Base-by-base conservation (phyloP, 2,797 vertebrate species). In the Melanotaenia maccullochi region DNA sequence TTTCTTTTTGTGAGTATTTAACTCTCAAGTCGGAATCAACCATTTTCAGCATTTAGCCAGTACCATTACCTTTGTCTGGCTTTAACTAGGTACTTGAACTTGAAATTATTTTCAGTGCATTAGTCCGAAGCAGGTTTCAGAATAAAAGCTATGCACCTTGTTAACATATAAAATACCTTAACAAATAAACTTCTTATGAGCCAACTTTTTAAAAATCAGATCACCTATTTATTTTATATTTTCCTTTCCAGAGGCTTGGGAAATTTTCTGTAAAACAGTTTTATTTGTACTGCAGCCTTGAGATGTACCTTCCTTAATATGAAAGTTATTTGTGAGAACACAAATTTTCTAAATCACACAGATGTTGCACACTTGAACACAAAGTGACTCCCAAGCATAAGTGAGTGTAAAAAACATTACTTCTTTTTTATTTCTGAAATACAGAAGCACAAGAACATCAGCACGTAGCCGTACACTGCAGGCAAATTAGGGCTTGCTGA, bases 21-120 rank as follows among this genome's bases (percentile, higher is more conserved):
- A 11, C 20, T 47, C 47, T 49, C 14, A 22, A n/a, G 44, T 49
- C 44, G 18, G 3, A 40, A 47, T 7, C 40, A 62, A 32, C 8
- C 13, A 30, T 28, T 5, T 54, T 54, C 20, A 33, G 40, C 33
- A 44, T 73, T 60, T 60, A 63, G 47, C 24, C 32, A 47, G 22
- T 58, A n/a, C 28, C 28, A 16, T 18, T 16, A 24, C 59, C 20
- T 57, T 47, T n/a, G 42, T 47, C 16, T 49, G 4, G 5, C 49
- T 54, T 54, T 49, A n/a, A 32, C 42, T 6, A 30, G 32, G 4
- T 33, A 20, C 28, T 49, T 33, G n/a, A 13, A 13, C 22, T 54
- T 24, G 4, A 54, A 24, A 54, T 5, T 25, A 4, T 25, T 49
- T 11, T 20, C 8, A 7, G 7, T 20, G 24, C 60, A 30, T 32